A percentile compares a stretch with the other conserved stretches of the same genome.
These are phyloP conservation scores for Chiloscyllium punctatum DNA, from an alignment of 2,797 vertebrate species.

Conservation along the genomic window DNA sequence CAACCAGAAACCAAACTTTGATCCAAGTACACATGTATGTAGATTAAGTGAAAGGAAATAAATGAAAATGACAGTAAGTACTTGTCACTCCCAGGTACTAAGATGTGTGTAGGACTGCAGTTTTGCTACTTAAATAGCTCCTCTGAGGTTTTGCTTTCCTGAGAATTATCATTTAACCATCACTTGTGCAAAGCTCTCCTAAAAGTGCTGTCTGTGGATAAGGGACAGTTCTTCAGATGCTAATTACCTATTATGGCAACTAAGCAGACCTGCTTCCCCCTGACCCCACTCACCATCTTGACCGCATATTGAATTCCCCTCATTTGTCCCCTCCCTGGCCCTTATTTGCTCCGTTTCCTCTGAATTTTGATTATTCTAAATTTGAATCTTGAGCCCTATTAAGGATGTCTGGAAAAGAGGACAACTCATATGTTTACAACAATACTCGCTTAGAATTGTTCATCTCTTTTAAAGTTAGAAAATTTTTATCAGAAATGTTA, in stretches of 20 bases:
- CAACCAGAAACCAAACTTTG: not conserved
- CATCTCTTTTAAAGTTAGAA: not conserved
- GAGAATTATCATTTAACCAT: not conserved
- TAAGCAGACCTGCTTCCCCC: not conserved
- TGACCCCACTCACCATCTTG: no score
- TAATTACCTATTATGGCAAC: no score
- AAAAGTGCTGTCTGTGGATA: not conserved
- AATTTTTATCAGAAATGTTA: not conserved
- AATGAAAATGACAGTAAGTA: not conserved
- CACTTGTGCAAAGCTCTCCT: not conserved
- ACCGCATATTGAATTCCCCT: no score
- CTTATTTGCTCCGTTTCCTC: no score
- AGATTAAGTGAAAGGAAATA: not conserved
- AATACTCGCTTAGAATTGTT: not conserved
- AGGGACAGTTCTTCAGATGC: not conserved
- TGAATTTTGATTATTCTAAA: no score
- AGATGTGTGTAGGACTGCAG: not conserved
- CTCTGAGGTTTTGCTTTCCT: not conserved
- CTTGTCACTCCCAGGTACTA: not conserved
- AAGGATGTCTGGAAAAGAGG: not conserved
- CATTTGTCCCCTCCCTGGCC: not conserved
- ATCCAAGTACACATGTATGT: not conserved
- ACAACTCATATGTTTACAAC: not conserved
- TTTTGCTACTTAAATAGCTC: not conserved
- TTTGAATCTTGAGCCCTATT: not conserved